Conservation (phyloP, 2,888 invertebrate species). For the Dermolepida albohirtum region DNA sequence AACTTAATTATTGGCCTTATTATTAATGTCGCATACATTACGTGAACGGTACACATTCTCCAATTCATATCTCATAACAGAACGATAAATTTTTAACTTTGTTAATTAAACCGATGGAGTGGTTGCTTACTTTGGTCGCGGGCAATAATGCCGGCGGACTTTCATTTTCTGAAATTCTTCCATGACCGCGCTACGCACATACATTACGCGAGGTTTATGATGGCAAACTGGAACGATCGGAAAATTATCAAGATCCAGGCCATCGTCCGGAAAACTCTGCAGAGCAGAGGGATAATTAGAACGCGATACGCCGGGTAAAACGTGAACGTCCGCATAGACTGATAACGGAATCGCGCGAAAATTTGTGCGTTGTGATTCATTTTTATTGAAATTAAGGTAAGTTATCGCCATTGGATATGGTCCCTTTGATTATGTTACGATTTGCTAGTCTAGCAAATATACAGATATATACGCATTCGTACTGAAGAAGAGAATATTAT, state of each 20-base stretch:
- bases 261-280: conserved; percentile 52
- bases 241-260: conserved; percentile 52
- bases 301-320: conserved; percentile 40
- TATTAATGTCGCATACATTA: too few species aligned
- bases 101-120: conserved; percentile 18
- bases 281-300: conserved; percentile 35
- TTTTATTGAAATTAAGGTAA: conserved; percentile 38
- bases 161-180: conserved; percentile 46
- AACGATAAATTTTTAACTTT: conserved; percentile 29
- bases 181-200: conserved; percentile 22
- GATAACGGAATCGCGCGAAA: conserved; percentile 30
- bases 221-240: conserved; percentile 34
- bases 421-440: conserved; percentile 26
- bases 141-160: conserved; percentile 46
- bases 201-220: conserved; percentile 2
- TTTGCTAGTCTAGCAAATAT: conserved; percentile 17
- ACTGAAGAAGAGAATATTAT: too few species aligned
- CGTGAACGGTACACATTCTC: too few species aligned
- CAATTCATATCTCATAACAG: not conserved
- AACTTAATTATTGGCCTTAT: too few species aligned
- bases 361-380: conserved; percentile 36
- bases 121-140: conserved; percentile 30
- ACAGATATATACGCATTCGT: too few species aligned
- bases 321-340: conserved; percentile 2
- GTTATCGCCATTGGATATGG: conserved; percentile 28